A percentile compares a stretch with the other conserved stretches of the same genome.
These are phyloP conservation scores for Onychostoma macrolepis DNA, from an alignment of 2,113 vertebrate species.

Conservation along the genomic window DNA sequence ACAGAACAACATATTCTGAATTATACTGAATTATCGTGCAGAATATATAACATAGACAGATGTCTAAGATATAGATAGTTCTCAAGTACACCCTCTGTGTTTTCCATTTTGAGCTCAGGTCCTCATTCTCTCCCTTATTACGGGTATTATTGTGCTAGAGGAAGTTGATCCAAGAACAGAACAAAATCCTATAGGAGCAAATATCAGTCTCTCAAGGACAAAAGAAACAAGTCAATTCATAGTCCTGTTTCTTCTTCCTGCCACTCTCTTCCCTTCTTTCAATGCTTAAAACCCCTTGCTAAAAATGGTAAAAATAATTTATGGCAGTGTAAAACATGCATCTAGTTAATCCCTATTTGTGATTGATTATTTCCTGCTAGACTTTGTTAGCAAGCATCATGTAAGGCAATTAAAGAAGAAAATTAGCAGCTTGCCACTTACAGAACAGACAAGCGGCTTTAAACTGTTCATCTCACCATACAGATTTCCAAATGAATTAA, in stretches of 20 bases:
- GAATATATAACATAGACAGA: not conserved
- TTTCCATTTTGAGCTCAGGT: not conserved
- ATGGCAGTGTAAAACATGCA: conserved; percentile 33
- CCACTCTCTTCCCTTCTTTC: not conserved
- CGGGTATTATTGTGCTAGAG: not conserved
- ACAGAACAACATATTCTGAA: not conserved
- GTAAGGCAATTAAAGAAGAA: conserved; percentile 51
- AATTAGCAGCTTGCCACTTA: conserved; percentile 24
- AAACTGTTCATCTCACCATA: not conserved
- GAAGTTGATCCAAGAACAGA: conserved; percentile 19
- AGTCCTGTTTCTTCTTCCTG: conserved; percentile 9
- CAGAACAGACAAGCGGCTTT: conserved; percentile 17
- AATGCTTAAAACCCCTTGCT: too few relatives aligned
- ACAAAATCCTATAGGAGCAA: not conserved
- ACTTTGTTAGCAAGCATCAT: conserved; percentile 34
- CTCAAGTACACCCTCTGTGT: not conserved
- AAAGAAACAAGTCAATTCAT: conserved; percentile 21
- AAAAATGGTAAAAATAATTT: too few relatives aligned
- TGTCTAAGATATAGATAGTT: not conserved
- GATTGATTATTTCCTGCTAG: conserved; percentile 47
- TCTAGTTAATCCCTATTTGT: conserved; percentile 45
- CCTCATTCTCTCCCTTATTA: not conserved
- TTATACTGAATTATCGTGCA: not conserved
- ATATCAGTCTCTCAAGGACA: conserved; percentile 19
- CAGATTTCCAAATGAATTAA: not conserved